phyloP scores from a whole-genome alignment of 2,797 vertebrate species.

The Sternarchorhynchus goeldii region DNA sequence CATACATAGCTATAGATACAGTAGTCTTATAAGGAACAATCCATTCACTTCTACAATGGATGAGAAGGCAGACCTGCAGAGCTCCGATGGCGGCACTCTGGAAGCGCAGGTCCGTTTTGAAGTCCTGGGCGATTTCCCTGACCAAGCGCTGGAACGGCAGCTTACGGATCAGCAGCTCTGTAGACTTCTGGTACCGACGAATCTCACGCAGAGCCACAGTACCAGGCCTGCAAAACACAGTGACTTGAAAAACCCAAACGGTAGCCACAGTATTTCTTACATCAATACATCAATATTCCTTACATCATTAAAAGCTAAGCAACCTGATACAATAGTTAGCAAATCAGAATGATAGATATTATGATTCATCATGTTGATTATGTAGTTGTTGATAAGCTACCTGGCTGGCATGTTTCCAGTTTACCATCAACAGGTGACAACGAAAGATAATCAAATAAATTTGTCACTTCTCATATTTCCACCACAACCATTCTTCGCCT shows the following conservation, averaged over 20 bases:
- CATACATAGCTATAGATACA: slow-evolving; percentile 10
- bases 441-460: too few relatives aligned
- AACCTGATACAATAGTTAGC: too few relatives aligned
- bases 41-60: too few relatives aligned
- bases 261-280: slow-evolving; percentile 71
- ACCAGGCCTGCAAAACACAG: slow-evolving; percentile 73
- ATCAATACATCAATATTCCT: too few relatives aligned
- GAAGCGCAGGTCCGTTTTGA: slow-evolving; percentile 59
- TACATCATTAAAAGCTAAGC: too few relatives aligned
- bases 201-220: slow-evolving; percentile 88
- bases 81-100: slow-evolving; percentile 59
- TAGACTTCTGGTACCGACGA: slow-evolving; percentile 89
- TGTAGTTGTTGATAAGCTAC: too few relatives aligned
- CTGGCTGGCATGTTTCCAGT: too few relatives aligned
- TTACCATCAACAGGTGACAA: too few relatives aligned
- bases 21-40: neutral
- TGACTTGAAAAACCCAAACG: slow-evolving; percentile 21
- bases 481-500: too few relatives aligned
- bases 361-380: too few relatives aligned
- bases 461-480: too few relatives aligned
- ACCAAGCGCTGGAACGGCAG: slow-evolving; percentile 66
- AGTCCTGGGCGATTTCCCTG: slow-evolving; percentile 60
- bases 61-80: slow-evolving; percentile 49
- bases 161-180: slow-evolving; percentile 86
- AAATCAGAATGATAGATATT: too few relatives aligned